Evolutionary conservation across 2,888 invertebrate genomes (phyloP).

Genomic region (Sturmia bella): DNA sequence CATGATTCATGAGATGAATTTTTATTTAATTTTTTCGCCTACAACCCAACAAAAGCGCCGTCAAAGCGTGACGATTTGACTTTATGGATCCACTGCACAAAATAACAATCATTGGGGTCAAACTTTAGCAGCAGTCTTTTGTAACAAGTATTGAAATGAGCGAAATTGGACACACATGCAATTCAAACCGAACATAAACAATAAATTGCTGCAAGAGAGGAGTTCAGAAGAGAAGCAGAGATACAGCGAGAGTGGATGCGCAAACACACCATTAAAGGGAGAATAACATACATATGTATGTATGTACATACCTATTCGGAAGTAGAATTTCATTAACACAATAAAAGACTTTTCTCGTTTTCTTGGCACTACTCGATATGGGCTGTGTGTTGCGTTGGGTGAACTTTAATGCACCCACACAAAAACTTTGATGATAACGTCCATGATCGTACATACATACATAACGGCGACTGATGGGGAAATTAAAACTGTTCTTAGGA

Average conservation of each 20-base stretch:
- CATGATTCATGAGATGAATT: constrained; percentile 67
- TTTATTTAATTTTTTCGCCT: constrained; percentile 43
- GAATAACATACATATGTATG: neutral
- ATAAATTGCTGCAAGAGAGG: neutral
- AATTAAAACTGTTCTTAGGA: constrained; percentile 29
- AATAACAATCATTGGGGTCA: constrained; percentile 63
- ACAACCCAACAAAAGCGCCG: constrained; percentile 43
- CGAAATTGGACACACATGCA: constrained; percentile 9
- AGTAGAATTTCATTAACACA: constrained; percentile 42
- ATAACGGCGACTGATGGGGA: constrained; percentile 21
- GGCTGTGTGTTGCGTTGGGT: no score
- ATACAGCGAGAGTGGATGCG: constrained; percentile 2
- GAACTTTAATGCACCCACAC: constrained; percentile 17
- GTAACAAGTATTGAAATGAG: constrained; percentile 48
- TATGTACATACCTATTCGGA: no score
- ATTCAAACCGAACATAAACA: constrained; percentile 10
- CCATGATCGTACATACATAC: constrained; percentile 37
- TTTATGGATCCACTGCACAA: constrained; percentile 24
- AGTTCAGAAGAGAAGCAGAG: neutral
- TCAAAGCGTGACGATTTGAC: constrained; percentile 62
- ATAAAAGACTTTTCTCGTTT: constrained; percentile 4
- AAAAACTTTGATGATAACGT: constrained; percentile 23
- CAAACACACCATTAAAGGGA: neutral
- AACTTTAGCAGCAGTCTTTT: constrained; percentile 61
- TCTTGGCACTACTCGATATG: neutral